These are phyloP conservation scores for Gadus macrocephalus DNA, from an alignment of 2,113 vertebrate species.

Conservation along the genomic window DNA sequence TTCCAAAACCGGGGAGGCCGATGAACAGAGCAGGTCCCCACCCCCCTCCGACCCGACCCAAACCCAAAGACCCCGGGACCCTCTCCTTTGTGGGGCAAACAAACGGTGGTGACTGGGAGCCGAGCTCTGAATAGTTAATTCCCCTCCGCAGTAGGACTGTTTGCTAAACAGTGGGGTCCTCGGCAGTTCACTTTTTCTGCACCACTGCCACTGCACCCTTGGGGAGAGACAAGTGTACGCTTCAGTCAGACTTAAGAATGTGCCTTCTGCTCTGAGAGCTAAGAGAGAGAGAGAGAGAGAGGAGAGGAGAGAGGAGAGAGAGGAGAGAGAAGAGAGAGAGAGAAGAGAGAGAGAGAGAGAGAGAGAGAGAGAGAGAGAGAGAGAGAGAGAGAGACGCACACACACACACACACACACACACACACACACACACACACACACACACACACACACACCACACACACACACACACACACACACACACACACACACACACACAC, in stretches of 20 bases:
- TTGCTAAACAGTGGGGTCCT: conserved; percentile 80
- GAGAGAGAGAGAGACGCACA: neutral
- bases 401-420: too few relatives aligned
- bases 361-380: too few relatives aligned
- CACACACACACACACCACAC: too few relatives aligned
- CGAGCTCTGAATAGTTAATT: conserved; percentile 79
- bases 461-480: too few relatives aligned
- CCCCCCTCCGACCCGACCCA: conserved; percentile 16
- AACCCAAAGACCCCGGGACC: conserved; percentile 60
- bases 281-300: conserved; percentile 21
- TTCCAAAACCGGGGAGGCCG: conserved; percentile 43
- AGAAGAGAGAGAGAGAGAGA: too few relatives aligned
- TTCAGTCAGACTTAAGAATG: conserved; percentile 68
- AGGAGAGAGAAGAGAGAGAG: too few relatives aligned
- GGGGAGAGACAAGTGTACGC: conserved; percentile 65
- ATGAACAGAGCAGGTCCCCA: conserved; percentile 56
- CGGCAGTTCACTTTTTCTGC: conserved; percentile 79
- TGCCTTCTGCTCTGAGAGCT: conserved; percentile 60
- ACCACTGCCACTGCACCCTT: conserved; percentile 70
- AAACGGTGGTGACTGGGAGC: conserved; percentile 71
- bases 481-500: too few relatives aligned
- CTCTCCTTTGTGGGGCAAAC: conserved; percentile 70
- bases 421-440: conserved; percentile 19
- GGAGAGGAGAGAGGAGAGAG: too few relatives aligned
- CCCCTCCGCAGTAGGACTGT: conserved; percentile 75